Evolutionary conservation across 1,140 invertebrate genomes (phyloP), one percentile per base, ranked within the genome.

Genomic region (Formica selysi): DNA sequence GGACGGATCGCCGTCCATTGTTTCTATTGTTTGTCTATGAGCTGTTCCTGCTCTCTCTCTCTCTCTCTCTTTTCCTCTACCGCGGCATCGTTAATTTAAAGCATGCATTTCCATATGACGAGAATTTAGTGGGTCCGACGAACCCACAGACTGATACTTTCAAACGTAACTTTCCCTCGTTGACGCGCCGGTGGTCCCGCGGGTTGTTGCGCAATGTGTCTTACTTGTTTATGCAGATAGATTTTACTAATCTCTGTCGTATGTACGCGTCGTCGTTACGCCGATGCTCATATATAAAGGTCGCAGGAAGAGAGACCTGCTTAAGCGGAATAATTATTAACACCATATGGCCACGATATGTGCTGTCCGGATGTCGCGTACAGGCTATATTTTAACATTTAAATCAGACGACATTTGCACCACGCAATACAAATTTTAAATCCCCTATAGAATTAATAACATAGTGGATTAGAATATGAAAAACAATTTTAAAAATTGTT

Each of bases 21-120:
- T 91, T 88, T 91, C 89, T 91, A 90, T 90, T 90, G 86, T 90
- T 90, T 90, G 89, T 86, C 89, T 90, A 91, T 64, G 68, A 87
- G 51, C 62, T 71, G 68, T 26, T 81, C 57, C 48, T 51, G 16
- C 44, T 41, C 2, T 41, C 41, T 41, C 41, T 41, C 41, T 41
- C 8, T 41, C 10, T 41, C 13, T 51, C 48, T 19, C 48, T 6
- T 4, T 19, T 13, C 3, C 48, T 19, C 48, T 29, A 59, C 68
- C 86, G 70, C 70, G 73, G 65, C 51, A 87, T 90, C 81, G 78
- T 83, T 90, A 86, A 90, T 90, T 88, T 86, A 80, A 90, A 67
- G 85, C 68, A 44, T 48, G 76, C 85, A 90, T 90, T 84, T 90
- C 89, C 86, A 88, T 87, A 90, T 48, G 57, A 85, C 68, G 68